Evolutionary conservation across 2,797 vertebrate genomes (phyloP).

Genomic region (Novumbra hubbsi): DNA sequence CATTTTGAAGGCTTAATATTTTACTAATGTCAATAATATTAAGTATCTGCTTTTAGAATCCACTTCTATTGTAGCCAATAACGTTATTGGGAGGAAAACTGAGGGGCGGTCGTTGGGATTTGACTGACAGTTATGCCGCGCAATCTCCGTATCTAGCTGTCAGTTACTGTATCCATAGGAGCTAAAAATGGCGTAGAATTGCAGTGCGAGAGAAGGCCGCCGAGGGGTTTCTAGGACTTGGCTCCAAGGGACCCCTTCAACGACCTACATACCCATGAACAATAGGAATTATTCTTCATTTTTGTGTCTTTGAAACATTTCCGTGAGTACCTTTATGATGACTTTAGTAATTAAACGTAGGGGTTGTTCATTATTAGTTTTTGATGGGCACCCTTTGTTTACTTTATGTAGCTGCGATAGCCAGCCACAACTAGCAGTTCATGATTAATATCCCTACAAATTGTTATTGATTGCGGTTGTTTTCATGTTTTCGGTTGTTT

Average conservation of each 20-base stretch:
- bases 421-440: background rate
- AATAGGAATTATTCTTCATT: background rate
- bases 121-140: conserved; percentile 49
- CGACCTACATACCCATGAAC: background rate
- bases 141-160: background rate
- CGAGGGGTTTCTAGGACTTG: background rate
- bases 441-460: background rate
- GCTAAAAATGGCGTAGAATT: background rate
- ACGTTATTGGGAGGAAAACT: background rate
- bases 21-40: background rate
- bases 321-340: background rate
- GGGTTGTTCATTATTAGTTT: background rate
- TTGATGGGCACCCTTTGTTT: conserved; percentile 1
- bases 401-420: background rate
- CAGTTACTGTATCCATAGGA: too few species aligned
- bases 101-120: conserved; percentile 48
- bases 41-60: too few species aligned
- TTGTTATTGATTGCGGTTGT: background rate
- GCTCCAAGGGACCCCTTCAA: background rate
- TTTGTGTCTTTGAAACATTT: background rate
- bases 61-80: too few species aligned
- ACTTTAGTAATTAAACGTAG: background rate
- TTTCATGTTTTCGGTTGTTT: background rate
- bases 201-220: background rate
- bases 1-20: background rate